Conservation (phyloP, 2,113 vertebrate genomes). For the Epinephelus lanceolatus region DNA sequence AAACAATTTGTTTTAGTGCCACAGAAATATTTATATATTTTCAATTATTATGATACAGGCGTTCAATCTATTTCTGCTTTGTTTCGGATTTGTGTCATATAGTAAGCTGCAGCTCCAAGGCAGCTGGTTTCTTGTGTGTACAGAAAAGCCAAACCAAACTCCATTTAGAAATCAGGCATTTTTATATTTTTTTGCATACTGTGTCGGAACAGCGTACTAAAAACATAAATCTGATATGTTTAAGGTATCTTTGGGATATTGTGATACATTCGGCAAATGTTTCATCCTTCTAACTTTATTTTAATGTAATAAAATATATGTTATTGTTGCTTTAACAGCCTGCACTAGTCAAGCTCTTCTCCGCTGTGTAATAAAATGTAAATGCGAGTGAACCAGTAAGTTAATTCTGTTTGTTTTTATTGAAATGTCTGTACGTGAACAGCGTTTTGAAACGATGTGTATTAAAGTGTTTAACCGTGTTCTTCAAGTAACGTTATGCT, state of each 20-base stretch:
- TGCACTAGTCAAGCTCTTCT: neutral
- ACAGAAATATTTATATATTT: neutral
- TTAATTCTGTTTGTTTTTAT: neutral
- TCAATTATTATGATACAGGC: neutral
- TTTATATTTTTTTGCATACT: neutral
- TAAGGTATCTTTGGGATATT: neutral
- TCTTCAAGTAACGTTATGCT: no score
- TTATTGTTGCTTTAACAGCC: no score
- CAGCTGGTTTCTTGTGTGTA: neutral
- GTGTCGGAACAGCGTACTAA: no score
- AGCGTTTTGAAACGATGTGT: neutral
- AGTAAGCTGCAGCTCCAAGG: neutral
- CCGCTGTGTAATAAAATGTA: neutral
- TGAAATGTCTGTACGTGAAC: neutral
- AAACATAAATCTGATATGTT: neutral
- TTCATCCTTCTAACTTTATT: neutral
- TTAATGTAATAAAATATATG: neutral
- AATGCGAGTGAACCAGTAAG: accelerated
- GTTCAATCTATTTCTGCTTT: neutral
- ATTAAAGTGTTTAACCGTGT: neutral
- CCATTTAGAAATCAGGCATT: neutral
- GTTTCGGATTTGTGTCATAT: neutral
- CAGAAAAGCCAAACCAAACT: neutral
- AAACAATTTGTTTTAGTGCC: neutral
- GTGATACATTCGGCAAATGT: neutral